phyloP scores from a whole-genome alignment of 2,113 vertebrate species.

The Lanius collurio region DNA sequence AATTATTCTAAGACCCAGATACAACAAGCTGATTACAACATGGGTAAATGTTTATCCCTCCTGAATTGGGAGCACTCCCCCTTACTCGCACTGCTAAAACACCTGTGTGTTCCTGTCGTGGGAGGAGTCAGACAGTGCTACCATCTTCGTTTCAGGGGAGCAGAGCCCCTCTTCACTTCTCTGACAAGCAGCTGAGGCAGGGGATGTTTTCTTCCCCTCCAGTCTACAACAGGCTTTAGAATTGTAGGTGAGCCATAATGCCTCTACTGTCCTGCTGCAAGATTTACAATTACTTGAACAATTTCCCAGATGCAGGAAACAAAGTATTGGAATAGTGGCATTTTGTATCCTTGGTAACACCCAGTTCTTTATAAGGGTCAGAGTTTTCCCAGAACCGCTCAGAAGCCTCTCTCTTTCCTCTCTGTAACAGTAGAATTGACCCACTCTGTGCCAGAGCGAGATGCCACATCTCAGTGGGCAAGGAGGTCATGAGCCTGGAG shows the following conservation, averaged over 20 bases:
- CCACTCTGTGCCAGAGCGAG: neutral
- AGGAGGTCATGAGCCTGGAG: neutral
- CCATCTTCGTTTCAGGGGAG: neutral
- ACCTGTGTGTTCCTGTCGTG: rapidly evolving
- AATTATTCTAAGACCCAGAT: conserved; percentile 47
- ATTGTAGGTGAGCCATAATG: neutral
- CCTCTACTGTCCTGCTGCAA: neutral
- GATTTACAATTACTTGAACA: neutral
- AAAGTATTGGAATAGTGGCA: neutral
- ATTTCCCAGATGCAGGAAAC: neutral
- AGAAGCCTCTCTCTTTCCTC: neutral
- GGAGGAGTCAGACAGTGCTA: neutral
- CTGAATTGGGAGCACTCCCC: neutral
- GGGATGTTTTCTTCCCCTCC: neutral
- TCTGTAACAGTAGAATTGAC: neutral
- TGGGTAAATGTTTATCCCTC: neutral
- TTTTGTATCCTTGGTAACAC: neutral
- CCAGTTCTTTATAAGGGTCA: neutral
- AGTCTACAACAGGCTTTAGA: neutral
- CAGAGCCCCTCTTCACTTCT: neutral
- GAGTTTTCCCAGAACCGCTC: neutral
- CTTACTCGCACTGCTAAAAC: neutral
- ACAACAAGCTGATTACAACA: neutral
- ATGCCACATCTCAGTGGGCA: neutral
- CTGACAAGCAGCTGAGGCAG: neutral